Conservation (phyloP, 2,797 vertebrate genomes). For the Fistularia commersonii region DNA sequence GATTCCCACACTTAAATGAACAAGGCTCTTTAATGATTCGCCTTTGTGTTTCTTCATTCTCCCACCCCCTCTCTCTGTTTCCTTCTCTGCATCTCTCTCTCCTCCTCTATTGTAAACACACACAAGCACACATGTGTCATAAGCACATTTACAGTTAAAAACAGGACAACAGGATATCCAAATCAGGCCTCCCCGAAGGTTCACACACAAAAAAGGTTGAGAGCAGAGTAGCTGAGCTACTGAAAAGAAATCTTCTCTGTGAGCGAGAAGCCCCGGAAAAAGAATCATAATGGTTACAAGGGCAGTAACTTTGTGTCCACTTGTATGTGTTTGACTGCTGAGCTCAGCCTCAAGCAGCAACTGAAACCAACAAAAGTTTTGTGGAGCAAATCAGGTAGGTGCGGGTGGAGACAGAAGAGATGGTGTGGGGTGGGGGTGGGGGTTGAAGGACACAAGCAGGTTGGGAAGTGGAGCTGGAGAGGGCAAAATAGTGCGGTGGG, state of each 20-base stretch:
- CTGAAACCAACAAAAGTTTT: constrained; percentile 50
- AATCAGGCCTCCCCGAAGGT: constrained; percentile 47
- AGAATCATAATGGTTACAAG: constrained; percentile 29
- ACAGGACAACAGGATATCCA: constrained; percentile 39
- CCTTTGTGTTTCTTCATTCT: constrained; percentile 62
- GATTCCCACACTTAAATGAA: constrained; percentile 82
- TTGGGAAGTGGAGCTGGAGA: constrained; percentile 67
- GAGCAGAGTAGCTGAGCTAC: constrained; percentile 30
- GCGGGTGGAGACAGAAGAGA: constrained; percentile 54
- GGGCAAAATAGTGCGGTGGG: constrained; percentile 80
- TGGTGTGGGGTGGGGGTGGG: constrained; percentile 4
- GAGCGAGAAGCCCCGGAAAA: constrained; percentile 18
- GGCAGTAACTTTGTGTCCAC: constrained; percentile 27
- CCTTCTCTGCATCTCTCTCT: constrained; percentile 11
- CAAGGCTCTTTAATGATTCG: constrained; percentile 81
- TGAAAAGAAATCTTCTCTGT: constrained; percentile 23
- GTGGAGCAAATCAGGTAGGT: constrained; percentile 55
- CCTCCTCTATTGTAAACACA: constrained; percentile 7
- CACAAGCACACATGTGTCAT: constrained; percentile 5
- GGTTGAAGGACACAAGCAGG: constrained; percentile 69
- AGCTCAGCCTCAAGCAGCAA: constrained; percentile 39
- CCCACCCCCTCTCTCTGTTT: constrained; percentile 20
- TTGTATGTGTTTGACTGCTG: constrained; percentile 22
- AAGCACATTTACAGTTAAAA: constrained; percentile 21
- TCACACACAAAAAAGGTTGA: constrained; percentile 37